Conservation (phyloP, 2,888 invertebrate genomes). For the Smittia aterrima region DNA sequence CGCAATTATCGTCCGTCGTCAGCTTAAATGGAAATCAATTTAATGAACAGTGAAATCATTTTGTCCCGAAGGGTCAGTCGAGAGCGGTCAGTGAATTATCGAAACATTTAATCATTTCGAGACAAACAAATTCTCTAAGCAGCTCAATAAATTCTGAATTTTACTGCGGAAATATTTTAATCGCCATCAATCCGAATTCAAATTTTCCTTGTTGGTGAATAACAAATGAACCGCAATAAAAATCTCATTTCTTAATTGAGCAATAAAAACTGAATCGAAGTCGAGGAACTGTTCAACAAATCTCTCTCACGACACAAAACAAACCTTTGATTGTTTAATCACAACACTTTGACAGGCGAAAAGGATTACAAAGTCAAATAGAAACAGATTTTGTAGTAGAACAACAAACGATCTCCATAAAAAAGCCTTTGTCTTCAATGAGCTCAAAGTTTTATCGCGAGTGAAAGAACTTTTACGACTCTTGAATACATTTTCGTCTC, state of each 20-base stretch:
- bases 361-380: background rate
- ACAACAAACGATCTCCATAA: background rate
- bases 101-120: too few relatives aligned
- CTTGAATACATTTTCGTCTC: too few relatives aligned
- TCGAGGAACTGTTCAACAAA: background rate
- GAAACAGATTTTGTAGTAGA: background rate
- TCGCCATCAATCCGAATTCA: background rate
- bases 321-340: background rate
- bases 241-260: constrained; percentile 1
- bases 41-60: background rate
- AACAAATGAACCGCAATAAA: constrained; percentile 15
- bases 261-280: background rate
- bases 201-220: background rate
- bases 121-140: too few relatives aligned
- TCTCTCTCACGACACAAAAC: background rate
- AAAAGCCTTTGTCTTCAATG: too few relatives aligned
- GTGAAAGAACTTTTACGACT: too few relatives aligned
- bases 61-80: background rate
- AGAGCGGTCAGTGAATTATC: background rate
- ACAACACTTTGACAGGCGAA: background rate
- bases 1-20: background rate
- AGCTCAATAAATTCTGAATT: background rate
- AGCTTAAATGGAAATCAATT: background rate
- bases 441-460: too few relatives aligned
- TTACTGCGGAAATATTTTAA: background rate